Evolutionary conservation across 2,888 invertebrate species (phyloP).

Genomic region (Trachelus troglodyta): DNA sequence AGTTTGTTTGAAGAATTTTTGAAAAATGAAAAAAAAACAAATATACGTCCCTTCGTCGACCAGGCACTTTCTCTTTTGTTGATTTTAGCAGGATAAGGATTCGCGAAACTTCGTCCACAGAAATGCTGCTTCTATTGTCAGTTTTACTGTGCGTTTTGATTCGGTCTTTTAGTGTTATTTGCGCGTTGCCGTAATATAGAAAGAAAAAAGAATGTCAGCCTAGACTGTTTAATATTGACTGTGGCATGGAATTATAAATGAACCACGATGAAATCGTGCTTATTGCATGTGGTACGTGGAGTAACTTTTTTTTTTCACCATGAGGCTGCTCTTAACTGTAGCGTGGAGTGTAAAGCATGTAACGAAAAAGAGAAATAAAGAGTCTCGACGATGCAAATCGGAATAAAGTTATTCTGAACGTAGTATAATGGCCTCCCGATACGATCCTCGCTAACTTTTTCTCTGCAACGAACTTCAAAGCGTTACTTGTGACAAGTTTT

Average conservation of each 20-base stretch:
- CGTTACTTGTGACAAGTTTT: neutral
- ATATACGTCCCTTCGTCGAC: neutral
- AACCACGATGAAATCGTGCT: neutral
- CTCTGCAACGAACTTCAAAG: neutral
- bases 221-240: slow-evolving; percentile 25
- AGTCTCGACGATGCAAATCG: neutral
- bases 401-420: neutral
- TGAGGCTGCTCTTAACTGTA: neutral
- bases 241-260: slow-evolving; percentile 15
- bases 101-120: neutral
- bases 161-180: neutral
- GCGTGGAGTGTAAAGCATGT: neutral
- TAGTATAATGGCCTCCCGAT: neutral
- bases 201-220: neutral
- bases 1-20: neutral
- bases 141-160: neutral
- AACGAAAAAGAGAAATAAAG: neutral
- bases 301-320: neutral
- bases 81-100: neutral
- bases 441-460: neutral
- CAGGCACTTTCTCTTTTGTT: neutral
- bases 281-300: neutral
- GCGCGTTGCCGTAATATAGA: neutral
- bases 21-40: neutral
- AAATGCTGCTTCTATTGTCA: neutral